Evolutionary conservation across 2,797 vertebrate genomes (phyloP).

Genomic region (Microtus agrestis): DNA sequence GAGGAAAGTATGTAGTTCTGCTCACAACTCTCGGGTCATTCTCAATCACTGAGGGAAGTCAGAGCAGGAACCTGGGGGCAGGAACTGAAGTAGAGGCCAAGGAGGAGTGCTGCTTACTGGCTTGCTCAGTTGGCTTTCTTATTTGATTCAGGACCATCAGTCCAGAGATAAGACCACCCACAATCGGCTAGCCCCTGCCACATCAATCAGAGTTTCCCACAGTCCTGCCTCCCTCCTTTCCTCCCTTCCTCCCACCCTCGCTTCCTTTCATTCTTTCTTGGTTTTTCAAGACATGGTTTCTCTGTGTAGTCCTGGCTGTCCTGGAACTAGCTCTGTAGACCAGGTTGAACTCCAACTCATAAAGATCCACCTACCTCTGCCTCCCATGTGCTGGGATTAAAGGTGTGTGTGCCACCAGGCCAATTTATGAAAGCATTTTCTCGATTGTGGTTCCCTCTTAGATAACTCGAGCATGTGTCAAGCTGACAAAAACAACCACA

Average conservation of each 20-base stretch:
- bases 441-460: neutral
- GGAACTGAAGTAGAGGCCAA: neutral
- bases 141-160: neutral
- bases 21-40: too few relatives aligned
- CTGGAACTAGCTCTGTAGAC: neutral
- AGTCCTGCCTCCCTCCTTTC: too few relatives aligned
- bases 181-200: neutral
- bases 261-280: neutral
- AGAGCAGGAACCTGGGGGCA: neutral
- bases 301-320: neutral
- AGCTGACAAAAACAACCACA: neutral
- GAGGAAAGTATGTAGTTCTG: neutral
- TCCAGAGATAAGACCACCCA: neutral
- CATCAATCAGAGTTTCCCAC: too few relatives aligned
- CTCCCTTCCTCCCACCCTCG: accelerated
- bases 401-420: neutral
- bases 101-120: neutral
- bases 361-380: neutral
- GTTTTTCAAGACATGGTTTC: neutral
- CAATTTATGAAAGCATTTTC: neutral
- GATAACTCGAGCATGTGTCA: neutral
- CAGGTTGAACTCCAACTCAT: neutral
- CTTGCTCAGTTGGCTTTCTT: neutral
- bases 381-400: neutral
- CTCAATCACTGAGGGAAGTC: neutral